A percentile compares a stretch with the other conserved stretches of the same genome.
Evolutionary conservation across 2,888 invertebrate genomes (phyloP).

Genomic region (Xiphydria camelus): DNA sequence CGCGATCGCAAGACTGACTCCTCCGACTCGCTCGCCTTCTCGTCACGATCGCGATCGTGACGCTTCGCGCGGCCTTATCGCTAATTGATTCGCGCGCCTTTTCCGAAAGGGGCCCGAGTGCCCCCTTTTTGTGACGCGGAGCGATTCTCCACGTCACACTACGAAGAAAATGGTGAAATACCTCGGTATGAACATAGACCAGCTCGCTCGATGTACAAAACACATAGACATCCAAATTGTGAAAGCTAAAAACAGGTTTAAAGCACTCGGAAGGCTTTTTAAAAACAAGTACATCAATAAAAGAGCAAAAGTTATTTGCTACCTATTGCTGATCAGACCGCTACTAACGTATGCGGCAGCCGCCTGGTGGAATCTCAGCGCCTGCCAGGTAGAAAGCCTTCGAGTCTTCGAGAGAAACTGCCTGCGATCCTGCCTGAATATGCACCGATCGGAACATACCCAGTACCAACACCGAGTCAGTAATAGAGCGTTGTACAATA

Average conservation of each 20-base stretch:
- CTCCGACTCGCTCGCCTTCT: no score
- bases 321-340: slow-evolving; percentile 17
- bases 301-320: slow-evolving; percentile 13
- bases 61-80: no score
- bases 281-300: neutral
- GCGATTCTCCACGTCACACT: no score
- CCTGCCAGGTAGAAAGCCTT: slow-evolving; percentile 19
- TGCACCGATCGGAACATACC: neutral
- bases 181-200: slow-evolving; percentile 15
- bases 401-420: slow-evolving; percentile 19
- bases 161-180: slow-evolving; percentile 15
- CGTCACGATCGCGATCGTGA: no score
- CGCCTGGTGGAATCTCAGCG: slow-evolving; percentile 18
- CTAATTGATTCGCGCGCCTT: no score
- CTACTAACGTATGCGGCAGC: slow-evolving; percentile 18
- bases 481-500: slow-evolving; percentile 13
- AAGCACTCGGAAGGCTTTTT: neutral
- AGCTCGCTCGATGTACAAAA: slow-evolving; percentile 2
- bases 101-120: no score
- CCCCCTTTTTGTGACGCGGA: no score
- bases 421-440: slow-evolving; percentile 3
- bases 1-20: no score
- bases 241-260: slow-evolving; percentile 5
- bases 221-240: slow-evolving; percentile 8
- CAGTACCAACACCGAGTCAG: slow-evolving; percentile 3